A percentile compares a stretch with the other conserved stretches of the same genome.
Conservation (phyloP, 2,888 invertebrate species). For the Adineta ricciae region DNA sequence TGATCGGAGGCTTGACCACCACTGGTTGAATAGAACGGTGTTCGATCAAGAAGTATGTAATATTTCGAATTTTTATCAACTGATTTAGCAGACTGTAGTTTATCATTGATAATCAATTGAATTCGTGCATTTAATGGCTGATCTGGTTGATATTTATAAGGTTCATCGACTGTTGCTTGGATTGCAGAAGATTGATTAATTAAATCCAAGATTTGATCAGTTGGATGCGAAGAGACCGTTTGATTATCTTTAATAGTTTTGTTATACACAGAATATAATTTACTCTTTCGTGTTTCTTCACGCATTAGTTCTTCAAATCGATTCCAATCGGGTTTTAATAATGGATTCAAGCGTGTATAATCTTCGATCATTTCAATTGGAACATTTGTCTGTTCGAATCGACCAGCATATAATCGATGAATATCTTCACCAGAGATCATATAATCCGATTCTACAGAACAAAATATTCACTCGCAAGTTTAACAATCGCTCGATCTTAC, state of each 20-base stretch:
- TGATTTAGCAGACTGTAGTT: background rate
- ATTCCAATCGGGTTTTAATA: background rate
- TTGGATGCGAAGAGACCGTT: background rate
- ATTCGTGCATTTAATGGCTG: background rate
- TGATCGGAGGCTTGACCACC: conserved; percentile 32
- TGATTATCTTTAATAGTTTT: background rate
- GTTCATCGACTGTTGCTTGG: background rate
- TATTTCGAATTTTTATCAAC: background rate
- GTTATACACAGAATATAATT: background rate
- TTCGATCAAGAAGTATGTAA: conserved; percentile 25
- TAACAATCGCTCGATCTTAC: background rate
- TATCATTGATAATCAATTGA: background rate
- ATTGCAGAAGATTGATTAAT: background rate
- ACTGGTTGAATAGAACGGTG: conserved; percentile 29
- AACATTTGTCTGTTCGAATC: background rate
- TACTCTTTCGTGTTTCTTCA: background rate
- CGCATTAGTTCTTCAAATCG: background rate
- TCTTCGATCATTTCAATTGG: conserved; percentile 16
- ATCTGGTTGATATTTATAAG: background rate
- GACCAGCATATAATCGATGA: background rate
- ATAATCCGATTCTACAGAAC: background rate
- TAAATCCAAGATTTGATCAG: background rate
- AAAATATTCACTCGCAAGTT: background rate
- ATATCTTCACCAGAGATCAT: background rate
- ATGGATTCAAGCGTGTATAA: background rate